Evolutionary conservation across 2,113 vertebrate species (phyloP).

Genomic region (Scytalopus superciliaris): DNA sequence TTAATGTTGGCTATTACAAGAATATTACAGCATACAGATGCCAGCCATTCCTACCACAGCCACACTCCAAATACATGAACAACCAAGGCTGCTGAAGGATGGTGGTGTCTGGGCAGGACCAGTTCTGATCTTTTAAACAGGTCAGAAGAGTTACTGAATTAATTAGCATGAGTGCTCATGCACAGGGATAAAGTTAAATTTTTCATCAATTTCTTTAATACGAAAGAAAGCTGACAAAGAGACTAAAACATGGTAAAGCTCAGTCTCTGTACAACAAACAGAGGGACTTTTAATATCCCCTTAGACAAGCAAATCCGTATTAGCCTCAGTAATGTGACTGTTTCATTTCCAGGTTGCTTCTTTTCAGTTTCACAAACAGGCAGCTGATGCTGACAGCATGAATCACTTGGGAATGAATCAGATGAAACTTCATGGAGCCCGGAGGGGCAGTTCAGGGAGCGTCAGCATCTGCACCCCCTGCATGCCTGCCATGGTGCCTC

Average conservation of each 20-base stretch:
- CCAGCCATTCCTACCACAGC: neutral
- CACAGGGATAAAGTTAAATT: conserved; percentile 7
- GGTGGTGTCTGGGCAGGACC: neutral
- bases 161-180: neutral
- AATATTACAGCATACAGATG: conserved; percentile 46
- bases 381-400: neutral
- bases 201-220: neutral
- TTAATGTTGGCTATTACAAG: conserved; percentile 67
- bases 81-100: neutral
- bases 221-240: neutral
- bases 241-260: neutral
- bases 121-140: neutral
- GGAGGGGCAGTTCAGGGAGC: rapidly evolving
- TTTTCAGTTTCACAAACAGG: neutral
- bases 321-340: neutral
- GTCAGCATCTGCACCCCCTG: rapidly evolving
- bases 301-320: neutral
- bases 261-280: neutral
- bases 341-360: neutral
- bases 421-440: neutral
- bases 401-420: neutral
- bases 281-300: neutral
- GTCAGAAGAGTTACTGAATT: conserved; percentile 32
- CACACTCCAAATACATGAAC: rapidly evolving
- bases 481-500: rapidly evolving